phyloP scores from a whole-genome alignment of 2,113 vertebrate species.

The Pelecanus crispus region DNA sequence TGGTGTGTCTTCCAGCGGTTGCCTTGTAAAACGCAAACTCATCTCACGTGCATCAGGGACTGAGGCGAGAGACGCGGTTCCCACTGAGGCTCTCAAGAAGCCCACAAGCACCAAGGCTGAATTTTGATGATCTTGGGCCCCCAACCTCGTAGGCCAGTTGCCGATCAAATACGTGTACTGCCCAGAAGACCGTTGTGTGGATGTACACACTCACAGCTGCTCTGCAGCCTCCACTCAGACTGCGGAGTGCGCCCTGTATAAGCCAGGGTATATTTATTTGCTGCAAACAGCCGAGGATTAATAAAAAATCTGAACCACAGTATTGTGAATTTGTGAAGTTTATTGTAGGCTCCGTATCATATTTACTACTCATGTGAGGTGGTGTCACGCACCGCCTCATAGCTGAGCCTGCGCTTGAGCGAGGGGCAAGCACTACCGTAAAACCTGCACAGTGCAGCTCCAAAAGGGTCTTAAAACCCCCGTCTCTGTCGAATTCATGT shows the following conservation, averaged over 20 bases:
- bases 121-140: fast-evolving
- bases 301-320: background rate
- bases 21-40: constrained; percentile 69
- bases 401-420: background rate
- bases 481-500: fast-evolving
- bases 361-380: fast-evolving
- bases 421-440: background rate
- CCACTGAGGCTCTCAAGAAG: too few species aligned
- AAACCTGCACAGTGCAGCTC: background rate
- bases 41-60: background rate
- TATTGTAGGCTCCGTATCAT: fast-evolving
- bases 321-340: background rate
- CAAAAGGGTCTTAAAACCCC: background rate
- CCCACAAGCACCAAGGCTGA: background rate
- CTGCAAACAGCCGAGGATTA: background rate
- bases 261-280: background rate
- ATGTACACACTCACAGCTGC: fast-evolving
- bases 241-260: fast-evolving
- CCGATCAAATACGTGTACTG: fast-evolving
- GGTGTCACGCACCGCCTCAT: fast-evolving
- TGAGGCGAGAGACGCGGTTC: fast-evolving
- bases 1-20: constrained; percentile 78
- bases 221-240: background rate
- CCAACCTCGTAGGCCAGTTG: fast-evolving
- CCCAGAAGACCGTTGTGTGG: fast-evolving